These are phyloP conservation scores for Eciton burchellii DNA, from an alignment of 1,140 invertebrate genomes.

Conservation along the genomic window DNA sequence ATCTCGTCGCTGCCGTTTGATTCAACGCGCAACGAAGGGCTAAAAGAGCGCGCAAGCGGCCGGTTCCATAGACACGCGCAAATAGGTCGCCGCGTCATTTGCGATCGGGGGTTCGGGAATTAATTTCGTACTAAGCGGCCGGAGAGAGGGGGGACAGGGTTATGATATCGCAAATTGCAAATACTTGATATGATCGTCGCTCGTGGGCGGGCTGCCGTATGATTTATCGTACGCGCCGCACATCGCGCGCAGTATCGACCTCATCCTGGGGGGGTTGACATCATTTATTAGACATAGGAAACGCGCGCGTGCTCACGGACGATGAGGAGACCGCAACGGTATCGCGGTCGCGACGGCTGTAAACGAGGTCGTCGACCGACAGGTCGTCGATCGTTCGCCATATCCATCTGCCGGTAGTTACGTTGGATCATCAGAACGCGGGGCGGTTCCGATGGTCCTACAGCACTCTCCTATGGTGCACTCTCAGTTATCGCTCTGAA, in stretches of 20 bases:
- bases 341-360: constrained; percentile 47
- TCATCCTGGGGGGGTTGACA: constrained; percentile 33
- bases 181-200: constrained; percentile 55
- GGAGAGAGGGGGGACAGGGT: too few relatives aligned
- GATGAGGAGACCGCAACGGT: constrained; percentile 63
- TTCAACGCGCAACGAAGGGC: constrained; percentile 22
- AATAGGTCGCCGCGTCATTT: constrained; percentile 55
- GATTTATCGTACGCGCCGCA: constrained; percentile 57
- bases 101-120: constrained; percentile 27
- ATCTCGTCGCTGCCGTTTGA: too few relatives aligned
- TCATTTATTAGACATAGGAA: constrained; percentile 53
- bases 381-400: constrained; percentile 45
- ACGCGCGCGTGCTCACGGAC: constrained; percentile 24
- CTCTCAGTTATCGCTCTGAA: constrained; percentile 65
- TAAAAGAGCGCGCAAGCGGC: not conserved
- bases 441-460: constrained; percentile 39
- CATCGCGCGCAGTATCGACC: constrained; percentile 7
- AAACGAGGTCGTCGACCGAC: constrained; percentile 65
- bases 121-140: constrained; percentile 56
- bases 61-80: constrained; percentile 22
- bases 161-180: constrained; percentile 62
- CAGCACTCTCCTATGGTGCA: too few relatives aligned
- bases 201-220: not conserved
- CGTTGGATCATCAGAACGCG: constrained; percentile 38
- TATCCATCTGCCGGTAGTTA: constrained; percentile 62